These are phyloP conservation scores for Cantharis rufa DNA, from an alignment of 2,888 invertebrate genomes.

Conservation along the genomic window DNA sequence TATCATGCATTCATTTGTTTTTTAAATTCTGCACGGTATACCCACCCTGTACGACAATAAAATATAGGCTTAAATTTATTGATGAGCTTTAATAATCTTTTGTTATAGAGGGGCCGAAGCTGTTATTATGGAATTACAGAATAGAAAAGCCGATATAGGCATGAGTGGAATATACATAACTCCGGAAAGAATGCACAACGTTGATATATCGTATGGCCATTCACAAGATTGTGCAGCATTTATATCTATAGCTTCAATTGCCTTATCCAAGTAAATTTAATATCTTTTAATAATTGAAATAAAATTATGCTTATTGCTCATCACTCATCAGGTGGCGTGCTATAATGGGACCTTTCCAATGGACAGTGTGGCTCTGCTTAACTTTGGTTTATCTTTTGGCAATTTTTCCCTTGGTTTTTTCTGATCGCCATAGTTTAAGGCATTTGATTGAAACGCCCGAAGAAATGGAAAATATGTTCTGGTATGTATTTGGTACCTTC, in stretches of 20 bases:
- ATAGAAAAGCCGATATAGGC: slow-evolving; percentile 67
- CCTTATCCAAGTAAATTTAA: slow-evolving; percentile 67
- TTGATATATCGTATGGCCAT: slow-evolving; percentile 69
- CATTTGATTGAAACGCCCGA: slow-evolving; percentile 70
- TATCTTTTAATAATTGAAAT: neutral
- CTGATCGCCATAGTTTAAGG: slow-evolving; percentile 69
- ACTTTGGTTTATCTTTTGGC: slow-evolving; percentile 73
- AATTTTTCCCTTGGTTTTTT: slow-evolving; percentile 75
- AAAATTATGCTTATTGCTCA: neutral
- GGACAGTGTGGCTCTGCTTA: slow-evolving; percentile 78
- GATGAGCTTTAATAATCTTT: no score
- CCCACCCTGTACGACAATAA: no score
- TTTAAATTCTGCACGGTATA: no score
- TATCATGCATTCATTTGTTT: no score
- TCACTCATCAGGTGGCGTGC: slow-evolving; percentile 68
- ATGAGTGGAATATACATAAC: slow-evolving; percentile 75
- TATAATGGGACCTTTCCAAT: slow-evolving; percentile 81
- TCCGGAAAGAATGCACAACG: slow-evolving; percentile 54
- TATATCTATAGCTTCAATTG: slow-evolving; percentile 76
- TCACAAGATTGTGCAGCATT: slow-evolving; percentile 78
- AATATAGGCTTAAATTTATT: no score
- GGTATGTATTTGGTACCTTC: slow-evolving; percentile 85
- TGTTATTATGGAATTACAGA: slow-evolving; percentile 61
- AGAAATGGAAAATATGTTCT: slow-evolving; percentile 82
- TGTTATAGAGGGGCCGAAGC: slow-evolving; percentile 63